These are phyloP conservation scores for Heliconius erato DNA, from an alignment of 2,888 invertebrate genomes.

Conservation along the genomic window DNA sequence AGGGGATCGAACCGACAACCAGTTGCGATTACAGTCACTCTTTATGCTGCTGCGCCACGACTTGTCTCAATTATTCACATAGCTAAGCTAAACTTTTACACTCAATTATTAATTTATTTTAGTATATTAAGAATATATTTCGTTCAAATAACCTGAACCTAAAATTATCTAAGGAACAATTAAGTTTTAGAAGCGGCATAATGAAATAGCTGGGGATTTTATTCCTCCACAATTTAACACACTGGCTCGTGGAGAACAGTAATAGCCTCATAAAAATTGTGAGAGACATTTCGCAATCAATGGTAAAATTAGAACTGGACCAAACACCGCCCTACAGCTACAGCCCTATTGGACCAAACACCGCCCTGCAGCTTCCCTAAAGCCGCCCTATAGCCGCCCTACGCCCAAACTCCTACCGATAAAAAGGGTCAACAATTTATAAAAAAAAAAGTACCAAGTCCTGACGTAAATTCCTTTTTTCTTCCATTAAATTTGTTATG, in stretches of 20 bases:
- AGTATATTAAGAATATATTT: not conserved
- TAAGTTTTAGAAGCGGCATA: conserved; percentile 56
- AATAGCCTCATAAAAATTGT: conserved; percentile 78
- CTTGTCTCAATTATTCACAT: not conserved
- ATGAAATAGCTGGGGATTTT: conserved; percentile 58
- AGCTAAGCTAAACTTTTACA: not conserved
- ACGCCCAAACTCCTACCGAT: conserved; percentile 60
- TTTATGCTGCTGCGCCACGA: too few species aligned
- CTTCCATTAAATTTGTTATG: conserved; percentile 58
- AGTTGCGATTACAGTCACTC: too few species aligned
- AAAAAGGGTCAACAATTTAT: conserved; percentile 76
- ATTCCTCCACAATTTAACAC: conserved; percentile 66
- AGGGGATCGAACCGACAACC: too few species aligned
- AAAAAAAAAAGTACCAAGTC: conserved; percentile 57
- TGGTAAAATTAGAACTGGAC: conserved; percentile 74
- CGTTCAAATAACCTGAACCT: not conserved
- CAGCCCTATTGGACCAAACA: conserved; percentile 57
- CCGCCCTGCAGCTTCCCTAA: conserved; percentile 49
- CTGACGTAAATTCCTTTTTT: conserved; percentile 53
- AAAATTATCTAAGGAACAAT: conserved; percentile 32
- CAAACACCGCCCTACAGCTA: conserved; percentile 58
- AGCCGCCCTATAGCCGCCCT: conserved; percentile 17
- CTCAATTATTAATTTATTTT: too few species aligned
- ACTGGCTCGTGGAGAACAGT: conserved; percentile 60
- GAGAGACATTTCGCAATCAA: conserved; percentile 75